A percentile compares a stretch with the other conserved stretches of the same genome.
Conservation (phyloP, 2,113 vertebrate species). For the Nasalis larvatus region DNA sequence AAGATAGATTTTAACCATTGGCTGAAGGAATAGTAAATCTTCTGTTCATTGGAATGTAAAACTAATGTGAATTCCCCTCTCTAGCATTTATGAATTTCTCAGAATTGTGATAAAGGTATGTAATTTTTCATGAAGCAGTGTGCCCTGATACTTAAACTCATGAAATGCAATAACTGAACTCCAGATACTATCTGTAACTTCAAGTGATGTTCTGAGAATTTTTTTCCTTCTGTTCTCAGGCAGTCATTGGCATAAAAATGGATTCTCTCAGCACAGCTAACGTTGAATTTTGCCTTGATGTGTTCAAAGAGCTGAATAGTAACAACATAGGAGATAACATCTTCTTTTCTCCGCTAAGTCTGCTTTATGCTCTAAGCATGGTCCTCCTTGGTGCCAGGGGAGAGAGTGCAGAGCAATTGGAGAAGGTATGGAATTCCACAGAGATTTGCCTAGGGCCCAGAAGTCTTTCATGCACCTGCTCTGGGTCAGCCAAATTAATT, state of each 20-base stretch:
- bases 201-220: background rate
- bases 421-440: slow-evolving; percentile 42
- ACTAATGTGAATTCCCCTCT: background rate
- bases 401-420: slow-evolving; percentile 51
- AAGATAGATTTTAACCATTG: background rate
- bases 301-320: slow-evolving; percentile 71
- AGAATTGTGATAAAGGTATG: background rate
- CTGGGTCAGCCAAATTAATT: background rate
- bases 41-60: background rate
- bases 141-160: background rate
- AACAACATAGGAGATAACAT: slow-evolving; percentile 55
- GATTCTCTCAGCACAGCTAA: slow-evolving; percentile 56
- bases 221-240: slow-evolving; percentile 8
- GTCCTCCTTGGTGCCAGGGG: slow-evolving; percentile 69
- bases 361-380: slow-evolving; percentile 71
- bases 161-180: background rate
- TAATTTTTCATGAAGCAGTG: background rate
- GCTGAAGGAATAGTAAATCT: background rate
- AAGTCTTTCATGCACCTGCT: fast-evolving
- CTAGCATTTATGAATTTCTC: background rate
- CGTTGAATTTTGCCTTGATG: slow-evolving; percentile 67
- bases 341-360: slow-evolving; percentile 76
- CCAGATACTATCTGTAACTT: background rate
- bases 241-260: slow-evolving; percentile 24
- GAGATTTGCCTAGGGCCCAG: fast-evolving